Percentiles rank a stretch among this genome's conserved stretches.
phyloP scores from a whole-genome alignment of 2,113 vertebrate species.

The Pomatorhinus ruficollis region DNA sequence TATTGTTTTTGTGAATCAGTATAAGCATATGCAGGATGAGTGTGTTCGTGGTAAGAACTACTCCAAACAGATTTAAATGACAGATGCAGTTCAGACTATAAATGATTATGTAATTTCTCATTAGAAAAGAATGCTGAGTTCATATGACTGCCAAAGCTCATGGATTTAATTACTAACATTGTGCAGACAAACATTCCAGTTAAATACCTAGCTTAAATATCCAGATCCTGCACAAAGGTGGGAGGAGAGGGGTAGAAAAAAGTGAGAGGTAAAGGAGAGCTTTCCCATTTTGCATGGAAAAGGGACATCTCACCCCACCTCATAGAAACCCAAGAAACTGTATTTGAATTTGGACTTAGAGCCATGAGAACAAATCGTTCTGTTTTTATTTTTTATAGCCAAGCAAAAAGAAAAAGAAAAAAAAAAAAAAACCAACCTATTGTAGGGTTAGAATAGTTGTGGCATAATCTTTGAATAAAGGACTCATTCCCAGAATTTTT shows the following conservation, averaged over 20 bases:
- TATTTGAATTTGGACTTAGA: background rate
- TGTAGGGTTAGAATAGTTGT: background rate
- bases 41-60: background rate
- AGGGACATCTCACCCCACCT: background rate
- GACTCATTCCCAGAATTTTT: background rate
- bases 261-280: background rate
- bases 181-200: slow-evolving; percentile 43
- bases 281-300: background rate
- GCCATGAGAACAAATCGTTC: background rate
- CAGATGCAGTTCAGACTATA: slow-evolving; percentile 49
- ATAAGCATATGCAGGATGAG: background rate
- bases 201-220: slow-evolving; percentile 42
- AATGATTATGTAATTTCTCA: slow-evolving; percentile 41
- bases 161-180: slow-evolving; percentile 56
- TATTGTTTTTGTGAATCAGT: background rate
- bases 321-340: background rate
- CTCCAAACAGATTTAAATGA: slow-evolving; percentile 45
- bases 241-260: background rate
- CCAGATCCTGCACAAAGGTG: slow-evolving; percentile 1
- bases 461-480: background rate
- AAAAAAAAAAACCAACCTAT: background rate
- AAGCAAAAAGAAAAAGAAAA: background rate
- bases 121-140: slow-evolving; percentile 59
- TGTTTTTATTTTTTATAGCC: background rate
- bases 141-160: slow-evolving; percentile 36